Percentiles rank a stretch among this genome's conserved stretches.
Conservation (phyloP, 2,113 vertebrate genomes). For the Bucco capensis region DNA sequence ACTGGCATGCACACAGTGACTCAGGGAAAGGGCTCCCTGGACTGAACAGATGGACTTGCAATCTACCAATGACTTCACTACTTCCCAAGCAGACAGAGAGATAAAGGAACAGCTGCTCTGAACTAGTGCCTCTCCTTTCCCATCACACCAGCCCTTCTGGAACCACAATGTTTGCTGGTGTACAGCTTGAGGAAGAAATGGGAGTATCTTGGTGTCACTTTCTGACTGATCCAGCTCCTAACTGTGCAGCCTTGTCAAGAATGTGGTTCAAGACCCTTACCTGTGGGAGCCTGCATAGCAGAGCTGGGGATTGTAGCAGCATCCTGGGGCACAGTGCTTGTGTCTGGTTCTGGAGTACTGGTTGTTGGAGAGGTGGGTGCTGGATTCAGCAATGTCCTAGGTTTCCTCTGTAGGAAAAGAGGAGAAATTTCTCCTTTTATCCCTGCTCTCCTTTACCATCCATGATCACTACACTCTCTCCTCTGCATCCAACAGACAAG, state of each 20-base stretch:
- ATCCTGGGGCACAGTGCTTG: constrained; percentile 95
- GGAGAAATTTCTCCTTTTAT: constrained; percentile 67
- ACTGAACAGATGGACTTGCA: neutral
- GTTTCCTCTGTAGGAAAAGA: constrained; percentile 88
- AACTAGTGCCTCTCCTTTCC: neutral
- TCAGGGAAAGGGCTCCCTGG: neutral
- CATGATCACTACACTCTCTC: constrained; percentile 29
- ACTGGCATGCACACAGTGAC: neutral
- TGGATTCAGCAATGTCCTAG: constrained; percentile 87
- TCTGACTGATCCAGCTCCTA: neutral
- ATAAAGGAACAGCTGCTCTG: neutral
- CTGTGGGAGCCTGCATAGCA: constrained; percentile 97
- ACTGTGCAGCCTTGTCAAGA: neutral
- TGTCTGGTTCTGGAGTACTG: constrained; percentile 97
- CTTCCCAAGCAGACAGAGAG: neutral
- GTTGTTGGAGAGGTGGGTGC: constrained; percentile 94
- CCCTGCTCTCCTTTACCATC: constrained; percentile 25
- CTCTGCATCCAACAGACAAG: constrained; percentile 51
- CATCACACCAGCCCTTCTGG: neutral
- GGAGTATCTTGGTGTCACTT: accelerated
- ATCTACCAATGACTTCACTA: neutral
- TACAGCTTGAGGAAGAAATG: neutral
- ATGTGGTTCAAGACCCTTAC: constrained; percentile 64
- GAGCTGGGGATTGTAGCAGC: constrained; percentile 95
- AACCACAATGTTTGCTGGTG: neutral